phyloP scores from a whole-genome alignment of 2,797 vertebrate species.

The Anas capensis region DNA sequence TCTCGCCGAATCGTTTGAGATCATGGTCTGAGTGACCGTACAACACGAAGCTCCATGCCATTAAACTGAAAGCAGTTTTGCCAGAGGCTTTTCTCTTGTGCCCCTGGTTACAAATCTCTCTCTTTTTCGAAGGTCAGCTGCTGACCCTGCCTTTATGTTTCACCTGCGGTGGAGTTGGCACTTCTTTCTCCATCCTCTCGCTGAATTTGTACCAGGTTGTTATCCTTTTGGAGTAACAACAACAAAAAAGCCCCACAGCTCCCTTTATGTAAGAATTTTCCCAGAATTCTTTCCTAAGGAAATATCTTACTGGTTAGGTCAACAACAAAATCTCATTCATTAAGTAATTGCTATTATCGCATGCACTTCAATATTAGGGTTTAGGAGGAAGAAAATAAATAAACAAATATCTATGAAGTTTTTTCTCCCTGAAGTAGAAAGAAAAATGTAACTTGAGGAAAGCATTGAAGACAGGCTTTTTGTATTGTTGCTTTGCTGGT shows the following conservation, averaged over 20 bases:
- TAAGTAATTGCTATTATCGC: not conserved
- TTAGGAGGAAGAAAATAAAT: not conserved
- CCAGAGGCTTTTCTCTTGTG: not conserved
- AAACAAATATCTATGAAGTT: not conserved
- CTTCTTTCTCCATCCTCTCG: not conserved
- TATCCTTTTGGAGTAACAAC: not conserved
- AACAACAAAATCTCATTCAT: not conserved
- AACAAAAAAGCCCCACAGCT: not conserved
- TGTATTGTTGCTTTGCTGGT: not conserved
- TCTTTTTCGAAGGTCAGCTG: not conserved
- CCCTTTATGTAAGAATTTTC: not conserved
- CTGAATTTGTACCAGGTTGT: not conserved
- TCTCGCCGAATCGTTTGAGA: accelerated
- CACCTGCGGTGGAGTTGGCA: not conserved
- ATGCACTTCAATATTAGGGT: not conserved
- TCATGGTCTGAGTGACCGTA: not conserved
- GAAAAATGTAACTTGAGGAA: not conserved
- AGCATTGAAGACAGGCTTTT: not conserved
- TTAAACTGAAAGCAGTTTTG: not conserved
- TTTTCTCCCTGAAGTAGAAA: not conserved
- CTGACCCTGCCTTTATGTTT: not conserved
- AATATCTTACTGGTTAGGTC: not conserved
- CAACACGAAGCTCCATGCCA: not conserved
- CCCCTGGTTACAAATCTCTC: not conserved
- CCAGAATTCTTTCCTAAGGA: not conserved